Evolutionary conservation across 2,888 invertebrate species (phyloP), one percentile per base, ranked within the genome.

Genomic region (Onchidella celtica): DNA sequence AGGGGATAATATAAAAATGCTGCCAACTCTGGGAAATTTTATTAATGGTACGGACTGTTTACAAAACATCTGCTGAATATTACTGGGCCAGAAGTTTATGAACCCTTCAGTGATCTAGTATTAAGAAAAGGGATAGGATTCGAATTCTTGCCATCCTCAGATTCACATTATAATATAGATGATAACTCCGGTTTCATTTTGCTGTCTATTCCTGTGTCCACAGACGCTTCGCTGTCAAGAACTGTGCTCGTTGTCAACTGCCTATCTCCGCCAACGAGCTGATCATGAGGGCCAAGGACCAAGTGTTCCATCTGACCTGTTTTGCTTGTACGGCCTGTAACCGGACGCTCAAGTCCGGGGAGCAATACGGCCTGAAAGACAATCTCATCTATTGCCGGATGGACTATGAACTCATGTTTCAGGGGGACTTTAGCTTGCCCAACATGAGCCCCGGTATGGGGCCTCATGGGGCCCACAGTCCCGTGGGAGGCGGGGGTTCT

Each of bases 281-380:
- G 92, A 97, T 98, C 90, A 98, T 98, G 97, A 94, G 97, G 83
- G 97, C 97, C 0, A 94, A 96, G 65, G 97, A 97, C 87, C 95
- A 96, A 90, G 97, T 97, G 83, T 98, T 96, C 94, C 98, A 98
- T 93, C 95, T 97, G 81, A 95, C 96, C 87, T 98, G 98, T 94
- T 98, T 98, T 95, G 96, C 96, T 55, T 98, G 98, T 93, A 95
- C 95, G 80, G 96, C 97, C 61, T 98, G 98, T 93, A 96, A 96
- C 72, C 95, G 95, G 59, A 95, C 96, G 75, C 95, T 98, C 84
- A 96, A 96, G 83, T 97, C 97, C 90, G 98, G 98, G 32, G 98
- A 98, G 91, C 96, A 97, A 88, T 98, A 97, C 93, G 97, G 97
- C 40, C 96, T 98, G 95, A 95, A 96, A 84, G 96, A 96, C 86